Percentiles rank a stretch among this genome's conserved stretches.
Conservation (phyloP, 2,797 vertebrate genomes). For the Coccyzus lansbergi region DNA sequence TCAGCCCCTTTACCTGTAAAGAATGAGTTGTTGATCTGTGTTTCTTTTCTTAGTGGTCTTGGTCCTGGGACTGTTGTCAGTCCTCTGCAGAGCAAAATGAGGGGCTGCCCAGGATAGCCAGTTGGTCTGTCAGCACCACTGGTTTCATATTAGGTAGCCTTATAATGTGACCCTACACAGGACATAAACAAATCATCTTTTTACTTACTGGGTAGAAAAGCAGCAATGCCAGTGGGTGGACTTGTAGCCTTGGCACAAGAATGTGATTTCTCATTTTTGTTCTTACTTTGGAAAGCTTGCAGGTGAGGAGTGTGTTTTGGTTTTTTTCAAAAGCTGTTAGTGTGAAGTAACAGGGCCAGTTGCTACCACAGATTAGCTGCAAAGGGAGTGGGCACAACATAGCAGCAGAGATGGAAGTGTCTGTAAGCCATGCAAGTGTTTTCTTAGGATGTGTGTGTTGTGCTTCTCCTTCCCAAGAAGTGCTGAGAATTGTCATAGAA, state of each 20-base stretch:
- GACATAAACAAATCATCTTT: not conserved
- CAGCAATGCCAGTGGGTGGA: not conserved
- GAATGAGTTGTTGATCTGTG: slow-evolving; percentile 32
- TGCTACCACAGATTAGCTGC: not conserved
- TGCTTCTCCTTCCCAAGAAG: not conserved
- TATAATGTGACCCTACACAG: not conserved
- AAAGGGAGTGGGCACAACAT: not conserved
- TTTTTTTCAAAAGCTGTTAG: not conserved
- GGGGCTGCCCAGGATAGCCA: accelerated
- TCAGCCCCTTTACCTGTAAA: not conserved
- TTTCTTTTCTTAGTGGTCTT: slow-evolving; percentile 16
- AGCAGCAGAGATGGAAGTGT: not conserved
- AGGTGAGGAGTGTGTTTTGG: not conserved
- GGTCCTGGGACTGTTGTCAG: not conserved
- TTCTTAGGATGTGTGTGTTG: accelerated
- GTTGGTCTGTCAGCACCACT: not conserved
- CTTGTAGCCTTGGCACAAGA: not conserved
- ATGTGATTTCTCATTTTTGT: accelerated
- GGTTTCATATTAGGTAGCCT: not conserved
- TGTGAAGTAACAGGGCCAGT: not conserved
- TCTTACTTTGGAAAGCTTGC: not conserved
- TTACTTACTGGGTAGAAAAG: not conserved
- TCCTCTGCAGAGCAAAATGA: not conserved
- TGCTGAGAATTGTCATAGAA: not conserved
- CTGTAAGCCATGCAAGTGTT: accelerated